Percentiles rank a stretch among this genome's conserved stretches.
These are phyloP conservation scores for Crocodylus rhombifer DNA, from an alignment of 2,797 vertebrate species.

Conservation along the genomic window DNA sequence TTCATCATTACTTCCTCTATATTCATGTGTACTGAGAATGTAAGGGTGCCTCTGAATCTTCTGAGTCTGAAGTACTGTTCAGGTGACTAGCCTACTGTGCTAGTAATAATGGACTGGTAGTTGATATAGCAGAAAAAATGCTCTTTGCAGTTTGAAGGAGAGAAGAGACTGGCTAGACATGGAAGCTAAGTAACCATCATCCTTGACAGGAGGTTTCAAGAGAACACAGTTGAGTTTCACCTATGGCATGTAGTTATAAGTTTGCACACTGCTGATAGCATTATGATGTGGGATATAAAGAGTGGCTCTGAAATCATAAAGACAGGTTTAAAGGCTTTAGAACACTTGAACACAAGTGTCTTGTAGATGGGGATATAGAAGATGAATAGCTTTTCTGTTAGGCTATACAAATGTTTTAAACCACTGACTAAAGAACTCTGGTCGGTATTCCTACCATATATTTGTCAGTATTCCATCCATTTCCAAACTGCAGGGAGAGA, in stretches of 20 bases:
- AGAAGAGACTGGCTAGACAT: neutral
- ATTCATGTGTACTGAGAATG: neutral
- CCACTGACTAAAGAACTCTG: neutral
- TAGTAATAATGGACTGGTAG: neutral
- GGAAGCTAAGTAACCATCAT: neutral
- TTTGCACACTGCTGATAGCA: neutral
- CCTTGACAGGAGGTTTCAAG: neutral
- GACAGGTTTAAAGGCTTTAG: no score
- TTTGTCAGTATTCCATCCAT: neutral
- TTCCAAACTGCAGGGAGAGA: neutral
- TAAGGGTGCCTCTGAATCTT: neutral
- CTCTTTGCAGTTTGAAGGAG: neutral
- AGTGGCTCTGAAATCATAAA: neutral
- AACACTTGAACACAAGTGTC: no score
- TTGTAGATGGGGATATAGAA: neutral
- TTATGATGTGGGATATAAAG: neutral
- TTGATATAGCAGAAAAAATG: no score
- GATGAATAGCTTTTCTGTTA: neutral
- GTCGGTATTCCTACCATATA: neutral
- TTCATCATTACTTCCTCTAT: neutral
- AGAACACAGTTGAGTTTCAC: neutral
- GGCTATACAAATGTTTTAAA: conserved; percentile 1
- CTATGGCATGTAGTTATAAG: neutral
- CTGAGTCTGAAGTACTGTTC: neutral
- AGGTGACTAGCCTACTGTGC: neutral